Conservation (phyloP, 2,113 vertebrate genomes). For the Takifugu bimaculatus region DNA sequence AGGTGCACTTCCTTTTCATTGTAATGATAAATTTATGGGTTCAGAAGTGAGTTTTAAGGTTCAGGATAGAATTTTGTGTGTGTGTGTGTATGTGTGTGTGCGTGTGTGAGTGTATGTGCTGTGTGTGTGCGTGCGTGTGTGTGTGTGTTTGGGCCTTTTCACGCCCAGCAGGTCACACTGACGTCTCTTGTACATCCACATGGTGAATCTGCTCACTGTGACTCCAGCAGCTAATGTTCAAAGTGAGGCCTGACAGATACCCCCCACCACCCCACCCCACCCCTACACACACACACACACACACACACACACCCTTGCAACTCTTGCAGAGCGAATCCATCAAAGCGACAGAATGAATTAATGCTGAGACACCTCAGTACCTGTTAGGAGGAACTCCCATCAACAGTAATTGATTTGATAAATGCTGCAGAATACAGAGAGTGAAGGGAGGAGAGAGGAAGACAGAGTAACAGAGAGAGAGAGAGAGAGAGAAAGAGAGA, state of each 20-base stretch:
- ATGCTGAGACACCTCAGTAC: slow-evolving; percentile 56
- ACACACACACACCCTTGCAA: slow-evolving; percentile 13
- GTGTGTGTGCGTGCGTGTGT: no score
- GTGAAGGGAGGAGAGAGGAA: slow-evolving; percentile 26
- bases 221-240: slow-evolving; percentile 53
- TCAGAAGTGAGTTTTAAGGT: no score
- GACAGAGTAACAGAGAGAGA: neutral
- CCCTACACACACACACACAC: slow-evolving; percentile 1
- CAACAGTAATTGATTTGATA: slow-evolving; percentile 64
- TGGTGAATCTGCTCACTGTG: slow-evolving; percentile 14
- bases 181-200: neutral
- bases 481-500: neutral
- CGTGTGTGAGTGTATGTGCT: no score
- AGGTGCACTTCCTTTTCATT: no score
- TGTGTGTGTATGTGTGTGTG: no score
- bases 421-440: slow-evolving; percentile 39
- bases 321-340: slow-evolving; percentile 58
- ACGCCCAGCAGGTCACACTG: neutral
- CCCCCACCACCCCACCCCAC: no score
- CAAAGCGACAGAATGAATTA: slow-evolving; percentile 64
- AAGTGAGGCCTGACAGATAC: slow-evolving; percentile 66
- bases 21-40: no score
- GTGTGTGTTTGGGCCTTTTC: no score
- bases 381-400: slow-evolving; percentile 61
- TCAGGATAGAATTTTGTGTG: no score